phyloP scores from a whole-genome alignment of 2,888 invertebrate genomes.

The Philereme transversata region DNA sequence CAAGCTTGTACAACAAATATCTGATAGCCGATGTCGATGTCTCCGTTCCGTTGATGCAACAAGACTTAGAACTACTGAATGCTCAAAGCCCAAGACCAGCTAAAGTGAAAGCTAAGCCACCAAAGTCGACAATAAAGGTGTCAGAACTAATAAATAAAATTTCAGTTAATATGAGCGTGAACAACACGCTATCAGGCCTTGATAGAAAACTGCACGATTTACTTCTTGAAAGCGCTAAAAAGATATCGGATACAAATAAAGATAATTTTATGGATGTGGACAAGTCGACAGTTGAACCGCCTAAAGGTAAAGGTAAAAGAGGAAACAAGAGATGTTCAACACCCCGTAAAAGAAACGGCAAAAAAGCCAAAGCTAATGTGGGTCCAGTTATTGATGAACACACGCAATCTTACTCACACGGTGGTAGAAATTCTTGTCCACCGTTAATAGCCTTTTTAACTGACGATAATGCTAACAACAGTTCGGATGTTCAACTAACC shows the following conservation, averaged over 20 bases:
- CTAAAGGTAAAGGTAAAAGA: constrained; percentile 27
- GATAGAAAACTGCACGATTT: constrained; percentile 60
- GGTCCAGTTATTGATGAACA: constrained; percentile 60
- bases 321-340: constrained; percentile 61
- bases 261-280: constrained; percentile 42
- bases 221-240: constrained; percentile 69
- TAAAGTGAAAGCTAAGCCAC: constrained; percentile 3
- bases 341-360: constrained; percentile 54
- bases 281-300: constrained; percentile 23
- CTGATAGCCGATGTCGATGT: constrained; percentile 57
- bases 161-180: constrained; percentile 51
- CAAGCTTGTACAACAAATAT: constrained; percentile 47
- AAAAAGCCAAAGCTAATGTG: constrained; percentile 46
- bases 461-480: constrained; percentile 38
- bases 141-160: constrained; percentile 51
- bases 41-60: constrained; percentile 66
- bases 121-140: constrained; percentile 15
- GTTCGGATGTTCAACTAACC: constrained; percentile 38
- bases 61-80: constrained; percentile 52
- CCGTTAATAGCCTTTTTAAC: constrained; percentile 48
- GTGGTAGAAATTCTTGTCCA: constrained; percentile 63
- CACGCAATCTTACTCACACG: constrained; percentile 54
- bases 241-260: constrained; percentile 39
- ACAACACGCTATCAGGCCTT: constrained; percentile 58
- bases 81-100: constrained; percentile 27